Conservation (phyloP, 2,888 invertebrate species). For the Coenonympha arcania region DNA sequence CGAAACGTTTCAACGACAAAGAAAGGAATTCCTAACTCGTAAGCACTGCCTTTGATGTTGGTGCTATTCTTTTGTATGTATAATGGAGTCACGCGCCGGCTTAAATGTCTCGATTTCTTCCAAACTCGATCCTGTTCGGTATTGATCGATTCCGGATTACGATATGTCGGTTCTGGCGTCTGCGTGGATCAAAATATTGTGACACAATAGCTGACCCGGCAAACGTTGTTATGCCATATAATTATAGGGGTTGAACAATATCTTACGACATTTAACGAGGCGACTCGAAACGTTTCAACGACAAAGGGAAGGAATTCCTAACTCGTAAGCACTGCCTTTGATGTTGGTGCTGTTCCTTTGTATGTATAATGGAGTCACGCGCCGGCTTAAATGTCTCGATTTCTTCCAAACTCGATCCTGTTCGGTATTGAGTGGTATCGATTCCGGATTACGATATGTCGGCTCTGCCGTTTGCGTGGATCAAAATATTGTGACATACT, state of each 20-base stretch:
- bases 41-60: conserved; percentile 44
- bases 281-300: conserved; percentile 25
- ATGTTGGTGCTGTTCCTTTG: conserved; percentile 44
- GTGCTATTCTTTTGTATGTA: conserved; percentile 43
- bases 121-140: conserved; percentile 50
- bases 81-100: conserved; percentile 47
- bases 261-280: conserved; percentile 32
- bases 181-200: not conserved
- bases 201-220: too few species aligned
- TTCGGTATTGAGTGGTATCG: conserved; percentile 47
- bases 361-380: conserved; percentile 50
- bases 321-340: conserved; percentile 39
- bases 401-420: conserved; percentile 49
- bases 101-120: conserved; percentile 54
- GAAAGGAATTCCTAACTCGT: conserved; percentile 33
- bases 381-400: conserved; percentile 52
- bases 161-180: not conserved
- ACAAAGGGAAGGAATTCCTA: conserved; percentile 34
- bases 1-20: conserved; percentile 27
- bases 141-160: conserved; percentile 45
- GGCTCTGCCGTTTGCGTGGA: not conserved
- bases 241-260: too few species aligned
- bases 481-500: not conserved
- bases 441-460: conserved; percentile 37
- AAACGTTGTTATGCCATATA: too few species aligned